A percentile compares a stretch with the other conserved stretches of the same genome.
These are phyloP conservation scores for Nebria brevicollis DNA, from an alignment of 2,888 invertebrate genomes.

Conservation along the genomic window DNA sequence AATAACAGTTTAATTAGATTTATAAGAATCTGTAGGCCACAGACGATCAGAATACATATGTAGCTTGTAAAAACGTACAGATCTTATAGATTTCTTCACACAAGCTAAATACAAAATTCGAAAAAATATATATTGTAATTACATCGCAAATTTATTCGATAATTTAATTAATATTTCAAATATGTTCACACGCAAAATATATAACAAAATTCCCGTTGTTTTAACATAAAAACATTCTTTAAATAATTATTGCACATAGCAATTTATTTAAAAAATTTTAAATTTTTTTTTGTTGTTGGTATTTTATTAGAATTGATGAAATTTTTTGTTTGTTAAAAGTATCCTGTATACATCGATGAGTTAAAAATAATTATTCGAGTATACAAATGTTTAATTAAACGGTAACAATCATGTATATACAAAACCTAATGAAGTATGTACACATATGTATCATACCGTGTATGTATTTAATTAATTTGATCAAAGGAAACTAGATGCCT, in stretches of 20 bases:
- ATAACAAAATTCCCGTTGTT: background rate
- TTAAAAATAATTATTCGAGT: background rate
- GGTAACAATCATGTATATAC: background rate
- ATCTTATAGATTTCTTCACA: too few species aligned
- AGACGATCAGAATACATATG: too few species aligned
- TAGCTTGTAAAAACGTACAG: too few species aligned
- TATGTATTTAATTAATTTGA: background rate
- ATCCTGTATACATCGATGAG: background rate
- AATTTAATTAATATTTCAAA: background rate
- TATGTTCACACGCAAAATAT: too few species aligned
- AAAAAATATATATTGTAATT: background rate
- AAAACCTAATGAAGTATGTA: background rate
- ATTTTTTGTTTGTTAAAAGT: slow-evolving; percentile 12
- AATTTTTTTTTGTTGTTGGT: background rate
- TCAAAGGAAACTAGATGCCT: background rate
- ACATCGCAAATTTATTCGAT: background rate
- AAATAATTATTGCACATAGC: background rate
- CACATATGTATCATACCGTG: background rate
- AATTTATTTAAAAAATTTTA: background rate
- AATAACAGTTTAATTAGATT: too few species aligned
- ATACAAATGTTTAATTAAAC: slow-evolving; percentile 11
- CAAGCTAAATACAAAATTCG: too few species aligned
- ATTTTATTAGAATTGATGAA: background rate
- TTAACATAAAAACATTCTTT: background rate
- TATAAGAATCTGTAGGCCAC: too few species aligned